These are phyloP conservation scores for Ochropleura plecta DNA, from an alignment of 2,888 invertebrate genomes.

Conservation along the genomic window DNA sequence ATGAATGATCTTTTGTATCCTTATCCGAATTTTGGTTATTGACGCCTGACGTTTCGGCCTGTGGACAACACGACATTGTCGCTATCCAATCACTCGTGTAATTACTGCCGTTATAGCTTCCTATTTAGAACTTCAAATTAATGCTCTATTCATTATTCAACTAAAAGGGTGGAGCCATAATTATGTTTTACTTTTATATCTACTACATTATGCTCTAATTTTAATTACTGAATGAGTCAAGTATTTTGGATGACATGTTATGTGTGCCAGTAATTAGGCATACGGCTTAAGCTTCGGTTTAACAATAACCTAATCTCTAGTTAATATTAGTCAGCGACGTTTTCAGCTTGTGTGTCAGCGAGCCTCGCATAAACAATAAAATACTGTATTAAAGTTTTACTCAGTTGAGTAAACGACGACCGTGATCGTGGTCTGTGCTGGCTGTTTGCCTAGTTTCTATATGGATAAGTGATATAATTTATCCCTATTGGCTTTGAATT, in stretches of 20 bases:
- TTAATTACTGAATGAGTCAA: conserved; percentile 5
- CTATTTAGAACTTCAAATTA: conserved; percentile 32
- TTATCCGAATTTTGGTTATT: conserved; percentile 61
- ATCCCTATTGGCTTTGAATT: conserved; percentile 46
- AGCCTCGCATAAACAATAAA: conserved; percentile 71
- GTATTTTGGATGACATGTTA: conserved; percentile 18
- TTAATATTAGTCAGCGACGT: conserved; percentile 71
- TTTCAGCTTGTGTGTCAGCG: conserved; percentile 65
- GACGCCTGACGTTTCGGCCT: conserved; percentile 64
- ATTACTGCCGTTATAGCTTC: conserved; percentile 49
- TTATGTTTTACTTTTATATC: conserved; percentile 8
- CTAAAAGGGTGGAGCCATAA: conserved; percentile 18
- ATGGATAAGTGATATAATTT: conserved; percentile 40
- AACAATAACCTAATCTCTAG: conserved; percentile 55
- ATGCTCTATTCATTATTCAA: conserved; percentile 35
- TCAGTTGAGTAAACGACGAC: conserved; percentile 76
- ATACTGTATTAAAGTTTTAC: conserved; percentile 64
- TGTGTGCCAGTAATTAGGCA: conserved; percentile 29
- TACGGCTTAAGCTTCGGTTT: conserved; percentile 38
- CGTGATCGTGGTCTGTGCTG: conserved; percentile 70
- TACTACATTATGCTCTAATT: neutral
- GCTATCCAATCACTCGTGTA: conserved; percentile 80
- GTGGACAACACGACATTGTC: conserved; percentile 74
- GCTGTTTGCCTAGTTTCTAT: conserved; percentile 58
- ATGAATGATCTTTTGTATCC: conserved; percentile 50